Base-by-base conservation (phyloP, 2,113 vertebrate genomes). In the Elephantulus edwardii region DNA sequence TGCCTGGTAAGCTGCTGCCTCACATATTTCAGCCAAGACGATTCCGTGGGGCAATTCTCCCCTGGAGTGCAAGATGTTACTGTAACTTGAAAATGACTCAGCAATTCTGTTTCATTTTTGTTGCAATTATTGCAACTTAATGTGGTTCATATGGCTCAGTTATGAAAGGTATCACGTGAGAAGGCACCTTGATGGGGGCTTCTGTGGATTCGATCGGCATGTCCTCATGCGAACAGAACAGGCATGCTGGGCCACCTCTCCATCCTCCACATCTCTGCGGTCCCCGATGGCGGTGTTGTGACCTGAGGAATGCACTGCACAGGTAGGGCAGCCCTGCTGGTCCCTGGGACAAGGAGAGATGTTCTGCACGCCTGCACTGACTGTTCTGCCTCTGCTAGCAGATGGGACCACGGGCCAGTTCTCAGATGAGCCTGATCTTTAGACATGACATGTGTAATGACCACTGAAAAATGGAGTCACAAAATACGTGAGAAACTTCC, bases 281-380 rank as follows among this genome's bases (percentile, higher is more conserved):
- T 22, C 5, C 35, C 13, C 1, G 16, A 54, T 13, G 20, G 38
- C 22, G 0, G 0, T 12, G 33, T 33, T 58, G 3, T 17, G n/a
- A 33, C 30, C 2, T 1, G 56, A 71, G 58, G 58, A 35, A 30
- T 4, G 40, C 48, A 3, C 1, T 16, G 30, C 0, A 24, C 44
- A 62, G 33, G 12, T 6, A 28, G 40, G 24, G 50, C 4, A 48
- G 24, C 10, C 38, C 1, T 3, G 2, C 0, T 14, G 3, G 44
- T 3, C 14, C 0, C 0, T 19, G 13, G 28, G 46, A 42, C 4
- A n/a, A n/a, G n/a, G 52, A 1, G 1, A 1, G 6, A 13, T 20
- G 19, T 42, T n/a, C 44, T 68, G 3, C 35, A 11, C 16, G 8
- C 6, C 0, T n/a, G 38, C 6, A 13, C 16, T 14, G 26, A 11